Conservation (phyloP, 2,888 invertebrate species). For the Adineta ricciae region DNA sequence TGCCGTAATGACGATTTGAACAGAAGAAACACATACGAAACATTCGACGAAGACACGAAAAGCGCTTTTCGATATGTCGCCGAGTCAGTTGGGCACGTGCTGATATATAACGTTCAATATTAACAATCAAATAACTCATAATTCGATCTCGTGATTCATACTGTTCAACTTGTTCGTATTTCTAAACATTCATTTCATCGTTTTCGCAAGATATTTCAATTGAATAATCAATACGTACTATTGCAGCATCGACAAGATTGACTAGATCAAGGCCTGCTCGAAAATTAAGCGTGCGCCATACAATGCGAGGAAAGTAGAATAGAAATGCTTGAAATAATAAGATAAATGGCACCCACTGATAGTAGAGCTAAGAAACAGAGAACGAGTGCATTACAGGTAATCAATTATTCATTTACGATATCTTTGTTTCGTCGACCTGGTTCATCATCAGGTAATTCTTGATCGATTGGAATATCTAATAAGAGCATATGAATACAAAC, state of each 20-base stretch:
- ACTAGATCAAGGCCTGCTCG: conserved; percentile 30
- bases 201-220: not conserved
- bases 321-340: conserved; percentile 34
- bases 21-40: conserved; percentile 23
- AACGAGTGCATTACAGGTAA: not conserved
- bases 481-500: not conserved
- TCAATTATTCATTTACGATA: not conserved
- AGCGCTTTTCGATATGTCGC: not conserved
- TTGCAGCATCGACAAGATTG: conserved; percentile 32
- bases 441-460: conserved; percentile 27
- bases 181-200: not conserved
- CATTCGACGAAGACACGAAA: not conserved
- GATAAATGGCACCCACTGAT: conserved; percentile 34
- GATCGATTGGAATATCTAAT: conserved; percentile 30
- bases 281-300: conserved; percentile 33
- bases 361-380: conserved; percentile 9
- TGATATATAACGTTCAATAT: conserved; percentile 32
- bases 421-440: conserved; percentile 2
- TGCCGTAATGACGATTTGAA: conserved; percentile 31
- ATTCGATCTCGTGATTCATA: conserved; percentile 32
- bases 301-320: conserved; percentile 32
- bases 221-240: not conserved
- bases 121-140: conserved; percentile 31
- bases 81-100: conserved; percentile 20
- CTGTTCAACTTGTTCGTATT: conserved; percentile 33